Conservation (phyloP, 1,140 invertebrate genomes). For the Bombus ignitus region DNA sequence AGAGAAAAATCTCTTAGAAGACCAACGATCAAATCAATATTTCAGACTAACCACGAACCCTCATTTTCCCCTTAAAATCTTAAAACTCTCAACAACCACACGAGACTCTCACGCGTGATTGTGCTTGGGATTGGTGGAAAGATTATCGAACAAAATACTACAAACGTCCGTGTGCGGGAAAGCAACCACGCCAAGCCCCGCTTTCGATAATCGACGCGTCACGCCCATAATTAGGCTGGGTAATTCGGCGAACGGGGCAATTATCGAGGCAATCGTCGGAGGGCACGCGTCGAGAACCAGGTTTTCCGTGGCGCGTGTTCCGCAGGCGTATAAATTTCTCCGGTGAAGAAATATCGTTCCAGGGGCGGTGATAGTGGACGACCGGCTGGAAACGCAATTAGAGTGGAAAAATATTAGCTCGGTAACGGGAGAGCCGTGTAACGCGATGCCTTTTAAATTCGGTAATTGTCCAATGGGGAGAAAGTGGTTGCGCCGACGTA, state of each 20-base stretch:
- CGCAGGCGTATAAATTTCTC: conserved; percentile 48
- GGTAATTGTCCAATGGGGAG: conserved; percentile 58
- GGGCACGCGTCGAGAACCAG: background rate
- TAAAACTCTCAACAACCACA: no score
- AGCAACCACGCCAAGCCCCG: background rate
- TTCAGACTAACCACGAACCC: no score
- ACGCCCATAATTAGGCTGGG: conserved; percentile 5
- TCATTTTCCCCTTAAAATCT: no score
- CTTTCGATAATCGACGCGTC: conserved; percentile 28
- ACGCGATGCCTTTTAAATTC: conserved; percentile 69
- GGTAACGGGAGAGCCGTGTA: conserved; percentile 63
- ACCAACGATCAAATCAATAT: background rate
- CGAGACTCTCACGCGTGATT: no score
- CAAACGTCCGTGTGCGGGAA: background rate
- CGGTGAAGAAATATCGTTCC: conserved; percentile 40
- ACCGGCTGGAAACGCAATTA: conserved; percentile 53
- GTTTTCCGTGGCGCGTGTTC: background rate
- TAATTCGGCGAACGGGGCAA: conserved; percentile 26
- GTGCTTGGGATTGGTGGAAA: background rate
- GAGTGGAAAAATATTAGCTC: conserved; percentile 67
- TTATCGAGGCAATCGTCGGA: conserved; percentile 21
- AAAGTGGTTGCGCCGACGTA: conserved; percentile 46
- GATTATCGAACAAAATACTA: background rate
- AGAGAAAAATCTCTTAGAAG: background rate
- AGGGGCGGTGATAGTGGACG: background rate